A percentile compares a stretch with the other conserved stretches of the same genome.
These are phyloP conservation scores for Hypomesus transpacificus DNA, from an alignment of 2,113 vertebrate genomes.

Conservation along the genomic window DNA sequence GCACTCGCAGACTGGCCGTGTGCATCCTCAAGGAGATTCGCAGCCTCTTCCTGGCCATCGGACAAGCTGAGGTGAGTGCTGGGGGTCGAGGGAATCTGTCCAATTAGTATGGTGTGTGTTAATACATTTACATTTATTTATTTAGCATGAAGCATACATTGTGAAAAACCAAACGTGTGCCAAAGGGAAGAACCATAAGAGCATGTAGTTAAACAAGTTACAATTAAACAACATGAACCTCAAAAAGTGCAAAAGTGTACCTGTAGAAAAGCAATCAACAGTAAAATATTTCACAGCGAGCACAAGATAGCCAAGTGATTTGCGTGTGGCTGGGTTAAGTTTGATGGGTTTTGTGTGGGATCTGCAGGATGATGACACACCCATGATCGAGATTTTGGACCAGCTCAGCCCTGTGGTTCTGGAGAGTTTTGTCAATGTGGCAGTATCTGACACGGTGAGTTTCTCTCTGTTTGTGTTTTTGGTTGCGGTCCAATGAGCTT, in stretches of 20 bases:
- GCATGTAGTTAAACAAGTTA: too few species aligned
- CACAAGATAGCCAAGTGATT: background rate
- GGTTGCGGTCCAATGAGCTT: background rate
- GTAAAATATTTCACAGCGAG: too few species aligned
- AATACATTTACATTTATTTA: too few species aligned
- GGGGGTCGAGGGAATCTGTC: background rate
- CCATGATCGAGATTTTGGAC: conserved; percentile 98
- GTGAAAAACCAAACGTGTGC: too few species aligned
- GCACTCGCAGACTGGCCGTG: conserved; percentile 87
- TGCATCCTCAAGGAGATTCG: conserved; percentile 89
- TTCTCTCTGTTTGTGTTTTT: background rate
- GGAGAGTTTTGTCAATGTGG: conserved; percentile 91
- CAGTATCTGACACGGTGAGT: conserved; percentile 91
- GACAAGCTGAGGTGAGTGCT: conserved; percentile 86
- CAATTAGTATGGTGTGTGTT: background rate
- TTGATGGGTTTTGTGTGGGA: background rate
- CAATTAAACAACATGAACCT: too few species aligned
- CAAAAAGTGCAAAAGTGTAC: too few species aligned
- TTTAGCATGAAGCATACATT: too few species aligned
- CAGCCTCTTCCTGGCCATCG: conserved; percentile 83
- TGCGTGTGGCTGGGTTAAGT: background rate
- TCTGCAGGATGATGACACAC: conserved; percentile 89
- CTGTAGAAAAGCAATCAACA: too few species aligned
- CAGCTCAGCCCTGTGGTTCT: conserved; percentile 90
- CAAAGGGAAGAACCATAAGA: too few species aligned